Base-by-base conservation (phyloP, 2,888 invertebrate species). In the Cheiracanthium punctorium region DNA sequence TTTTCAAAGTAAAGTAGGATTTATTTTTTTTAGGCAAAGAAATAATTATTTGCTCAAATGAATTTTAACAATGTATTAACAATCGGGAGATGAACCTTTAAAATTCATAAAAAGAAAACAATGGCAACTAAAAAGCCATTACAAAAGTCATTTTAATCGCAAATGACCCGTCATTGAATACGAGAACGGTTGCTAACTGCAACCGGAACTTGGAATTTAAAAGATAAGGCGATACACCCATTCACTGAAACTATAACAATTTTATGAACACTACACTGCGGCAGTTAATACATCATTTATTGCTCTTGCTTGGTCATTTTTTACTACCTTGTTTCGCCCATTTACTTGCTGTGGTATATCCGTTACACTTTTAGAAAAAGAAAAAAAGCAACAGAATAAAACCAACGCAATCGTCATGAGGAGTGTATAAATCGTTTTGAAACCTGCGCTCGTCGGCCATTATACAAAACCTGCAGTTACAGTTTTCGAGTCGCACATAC, bases 211-310 rank as follows among this genome's bases (percentile, higher is more conserved):
- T 14, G 28, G 8, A 28, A n/a, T n/a, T n/a, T 24, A 1, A 29
- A 7, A 65, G 33, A 37, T 75, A 64, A 65, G 28, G 41, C 8
- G 64, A 28, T 41, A 41, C 65, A n/a, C 65, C 58, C 65, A 75
- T 75, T 32, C 24, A 65, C 37, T 28, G 64, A 41, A 37, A 33
- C 73, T 52, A 69, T 74, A 69, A 70, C 79, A n/a, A 10, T 73
- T 81, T 81, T 81, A 81, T 64, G 81, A 81, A 43, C 32, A 32
- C 32, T 14, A 52, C n/a, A 58, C 70, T 28, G 29, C 14, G 14
- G 73, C 73, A 37, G 81, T 81, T 81, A 74, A 74, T 74, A 28
- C 58, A 80, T 33, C 74, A 33, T 69, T 81, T 69, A 74, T 48
- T 52, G 37, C 73, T 24, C 12, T 10, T n/a, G n/a, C 5, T 7